Conservation (phyloP, 2,113 vertebrate genomes). For the Baryphthengus martii region DNA sequence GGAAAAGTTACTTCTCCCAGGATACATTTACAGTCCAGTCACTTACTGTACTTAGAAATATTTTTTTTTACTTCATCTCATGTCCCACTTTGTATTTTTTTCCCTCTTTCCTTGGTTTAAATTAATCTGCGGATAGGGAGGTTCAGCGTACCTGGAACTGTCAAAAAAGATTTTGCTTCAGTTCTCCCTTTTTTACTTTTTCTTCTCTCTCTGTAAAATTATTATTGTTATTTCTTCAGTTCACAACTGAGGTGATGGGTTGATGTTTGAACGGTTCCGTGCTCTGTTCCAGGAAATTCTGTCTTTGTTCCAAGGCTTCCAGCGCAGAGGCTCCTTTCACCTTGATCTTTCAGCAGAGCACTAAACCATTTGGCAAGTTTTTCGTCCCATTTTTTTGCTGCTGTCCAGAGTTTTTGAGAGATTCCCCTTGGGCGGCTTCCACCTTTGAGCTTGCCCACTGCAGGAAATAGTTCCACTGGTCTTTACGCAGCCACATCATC, state of each 20-base stretch:
- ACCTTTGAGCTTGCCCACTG: conserved; percentile 13
- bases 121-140: neutral
- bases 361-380: conserved; percentile 35
- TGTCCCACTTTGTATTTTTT: neutral
- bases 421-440: conserved; percentile 45
- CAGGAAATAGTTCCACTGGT: neutral
- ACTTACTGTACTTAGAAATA: neutral
- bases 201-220: neutral
- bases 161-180: neutral
- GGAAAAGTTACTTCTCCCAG: neutral
- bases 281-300: conserved; percentile 41
- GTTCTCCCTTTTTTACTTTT: neutral
- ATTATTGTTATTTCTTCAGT: neutral
- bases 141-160: neutral
- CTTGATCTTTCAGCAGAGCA: conserved; percentile 55
- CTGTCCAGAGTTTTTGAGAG: conserved; percentile 43
- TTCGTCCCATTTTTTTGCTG: conserved; percentile 21
- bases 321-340: conserved; percentile 17
- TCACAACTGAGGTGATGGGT: conserved; percentile 7
- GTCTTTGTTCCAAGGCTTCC: conserved; percentile 39
- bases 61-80: neutral
- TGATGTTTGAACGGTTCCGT: neutral
- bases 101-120: neutral
- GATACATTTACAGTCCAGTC: neutral
- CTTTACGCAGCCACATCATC: neutral